Evolutionary conservation across 2,113 vertebrate species (phyloP), one percentile per base, ranked within the genome.

Genomic region (Epinephelus moara): DNA sequence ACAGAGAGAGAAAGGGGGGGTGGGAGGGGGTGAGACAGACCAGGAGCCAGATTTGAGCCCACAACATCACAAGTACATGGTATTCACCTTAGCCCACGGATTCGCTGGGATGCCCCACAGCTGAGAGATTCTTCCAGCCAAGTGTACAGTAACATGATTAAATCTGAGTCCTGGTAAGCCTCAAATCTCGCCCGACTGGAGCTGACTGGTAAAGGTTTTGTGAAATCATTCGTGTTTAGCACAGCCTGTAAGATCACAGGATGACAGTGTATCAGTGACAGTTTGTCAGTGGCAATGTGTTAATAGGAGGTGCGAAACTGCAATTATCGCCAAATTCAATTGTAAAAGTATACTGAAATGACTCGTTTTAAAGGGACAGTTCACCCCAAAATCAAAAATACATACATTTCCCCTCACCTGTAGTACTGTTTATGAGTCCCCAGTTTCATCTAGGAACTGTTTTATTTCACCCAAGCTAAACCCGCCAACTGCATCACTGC

Each of bases 101-200:
- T 79, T 86, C 67, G 45, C 75, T 23, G 82, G 84, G 82, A 85
- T 87, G 80, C 18, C 86, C 88, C 82, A 61, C 73, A 81, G 82
- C 57, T 78, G 33, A 56, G 75, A 72, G 27, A 62, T 42, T 72
- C 57, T 37, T 72, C 21, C 3, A 21, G 19, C 4, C 68, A 61
- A 73, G 18, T 42, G 0, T 47, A 64, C 70, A 61, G 72, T 60
- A 66, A 62, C 75, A 71, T n/a, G 18, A 86, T 78, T 70, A 81
- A 21, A 74, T 27, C 59, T 60, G 60, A 80, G 62, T 62, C 70
- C 67, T 37, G 6, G 12, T 59, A 55, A 81, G 60, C 77, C 77
- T 67, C 52, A 57, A 57, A 57, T 80, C 30, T 53, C 56, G 61
- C 45, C 68, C 15, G 53, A 71, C 67, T 18, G 40, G 19, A 1